phyloP scores from a whole-genome alignment of 2,888 invertebrate genomes.

The Chouioia cunea region DNA sequence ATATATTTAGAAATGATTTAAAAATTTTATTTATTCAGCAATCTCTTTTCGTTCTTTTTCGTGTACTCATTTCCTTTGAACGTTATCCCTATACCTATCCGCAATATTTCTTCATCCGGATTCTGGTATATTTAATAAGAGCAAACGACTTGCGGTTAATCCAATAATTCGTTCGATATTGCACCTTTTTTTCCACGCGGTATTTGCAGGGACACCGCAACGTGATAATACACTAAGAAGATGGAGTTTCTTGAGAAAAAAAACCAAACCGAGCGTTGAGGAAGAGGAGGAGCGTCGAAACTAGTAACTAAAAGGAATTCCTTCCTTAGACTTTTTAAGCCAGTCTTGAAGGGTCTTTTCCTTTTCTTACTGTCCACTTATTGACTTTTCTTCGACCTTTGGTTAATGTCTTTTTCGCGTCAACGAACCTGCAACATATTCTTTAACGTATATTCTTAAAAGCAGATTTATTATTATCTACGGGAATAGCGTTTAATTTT shows the following conservation, averaged over 20 bases:
- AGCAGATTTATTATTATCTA: constrained; percentile 16
- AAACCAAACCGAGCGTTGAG: not conserved
- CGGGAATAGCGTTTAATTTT: too few relatives aligned
- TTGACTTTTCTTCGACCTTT: constrained; percentile 26
- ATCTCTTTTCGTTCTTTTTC: too few relatives aligned
- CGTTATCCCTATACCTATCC: too few relatives aligned
- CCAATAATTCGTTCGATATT: not conserved
- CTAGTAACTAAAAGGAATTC: constrained; percentile 28
- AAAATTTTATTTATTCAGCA: too few relatives aligned
- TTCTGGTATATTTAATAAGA: constrained; percentile 12
- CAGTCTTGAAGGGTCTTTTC: not conserved
- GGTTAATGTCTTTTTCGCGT: constrained; percentile 3
- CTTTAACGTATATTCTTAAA: constrained; percentile 9
- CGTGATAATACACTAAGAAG: constrained; percentile 7
- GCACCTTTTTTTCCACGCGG: not conserved
- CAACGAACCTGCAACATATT: not conserved
- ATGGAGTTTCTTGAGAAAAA: not conserved
- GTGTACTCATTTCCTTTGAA: too few relatives aligned
- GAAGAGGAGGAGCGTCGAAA: constrained; percentile 1
- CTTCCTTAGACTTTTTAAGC: constrained; percentile 24
- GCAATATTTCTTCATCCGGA: not conserved
- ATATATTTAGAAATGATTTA: too few relatives aligned
- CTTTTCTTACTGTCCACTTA: constrained; percentile 1
- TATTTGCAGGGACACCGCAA: constrained; percentile 1
- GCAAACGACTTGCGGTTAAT: not conserved